A percentile compares a stretch with the other conserved stretches of the same genome.
These are phyloP conservation scores for Entelurus aequoreus DNA, from an alignment of 2,113 vertebrate species.

Conservation along the genomic window DNA sequence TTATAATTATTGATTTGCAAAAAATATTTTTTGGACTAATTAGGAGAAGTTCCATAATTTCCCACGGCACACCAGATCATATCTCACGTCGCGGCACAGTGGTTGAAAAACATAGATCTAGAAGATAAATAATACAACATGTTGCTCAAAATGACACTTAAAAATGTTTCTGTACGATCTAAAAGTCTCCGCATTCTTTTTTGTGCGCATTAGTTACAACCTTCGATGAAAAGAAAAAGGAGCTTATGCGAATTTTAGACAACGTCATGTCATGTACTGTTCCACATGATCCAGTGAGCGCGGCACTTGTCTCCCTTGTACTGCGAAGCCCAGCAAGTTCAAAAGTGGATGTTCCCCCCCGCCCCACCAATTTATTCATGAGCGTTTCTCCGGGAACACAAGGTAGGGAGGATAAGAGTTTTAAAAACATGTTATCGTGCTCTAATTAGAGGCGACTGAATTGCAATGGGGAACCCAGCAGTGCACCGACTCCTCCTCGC, in stretches of 20 bases:
- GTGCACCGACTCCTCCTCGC: slow-evolving; percentile 1
- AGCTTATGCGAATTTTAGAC: slow-evolving; percentile 18
- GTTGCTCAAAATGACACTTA: background rate
- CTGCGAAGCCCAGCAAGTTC: slow-evolving; percentile 45
- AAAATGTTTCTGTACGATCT: background rate
- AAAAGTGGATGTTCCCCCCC: slow-evolving; percentile 47
- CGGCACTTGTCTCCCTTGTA: slow-evolving; percentile 21
- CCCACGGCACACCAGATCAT: too few species aligned
- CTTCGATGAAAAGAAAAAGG: slow-evolving; percentile 8
- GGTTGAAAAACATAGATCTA: too few species aligned
- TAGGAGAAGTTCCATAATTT: too few species aligned
- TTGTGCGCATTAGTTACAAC: background rate
- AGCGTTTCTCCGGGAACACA: slow-evolving; percentile 43
- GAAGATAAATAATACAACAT: background rate
- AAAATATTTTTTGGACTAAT: too few species aligned
- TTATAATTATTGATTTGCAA: too few species aligned
- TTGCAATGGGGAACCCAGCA: slow-evolving; percentile 8
- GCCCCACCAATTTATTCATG: slow-evolving; percentile 53
- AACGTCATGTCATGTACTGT: slow-evolving; percentile 27
- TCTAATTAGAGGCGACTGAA: slow-evolving; percentile 49
- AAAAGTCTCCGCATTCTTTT: background rate
- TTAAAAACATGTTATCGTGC: slow-evolving; percentile 50
- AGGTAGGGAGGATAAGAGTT: slow-evolving; percentile 20
- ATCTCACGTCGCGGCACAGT: too few species aligned
- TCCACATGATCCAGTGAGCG: slow-evolving; percentile 23